Evolutionary conservation across 2,113 vertebrate genomes (phyloP).

Genomic region (Aspidoscelis tigris): DNA sequence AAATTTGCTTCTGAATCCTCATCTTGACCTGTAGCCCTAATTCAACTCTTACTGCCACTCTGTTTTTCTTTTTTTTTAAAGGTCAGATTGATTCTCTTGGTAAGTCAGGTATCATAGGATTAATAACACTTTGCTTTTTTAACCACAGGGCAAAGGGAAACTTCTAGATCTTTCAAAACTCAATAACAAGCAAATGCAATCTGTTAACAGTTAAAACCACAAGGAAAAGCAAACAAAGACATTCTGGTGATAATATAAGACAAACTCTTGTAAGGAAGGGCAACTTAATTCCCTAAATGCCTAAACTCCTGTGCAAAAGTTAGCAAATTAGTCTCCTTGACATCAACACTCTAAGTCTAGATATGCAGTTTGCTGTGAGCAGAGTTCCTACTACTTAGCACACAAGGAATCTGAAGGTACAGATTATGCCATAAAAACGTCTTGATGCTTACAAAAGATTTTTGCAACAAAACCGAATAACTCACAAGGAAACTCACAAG

Average conservation of each 20-base stretch:
- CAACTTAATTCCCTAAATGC: neutral
- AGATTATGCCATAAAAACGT: neutral
- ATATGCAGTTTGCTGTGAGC: neutral
- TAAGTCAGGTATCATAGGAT: no score
- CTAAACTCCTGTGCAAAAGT: neutral
- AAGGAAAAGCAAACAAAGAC: neutral
- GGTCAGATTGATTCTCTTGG: no score
- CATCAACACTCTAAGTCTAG: neutral
- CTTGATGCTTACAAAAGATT: neutral
- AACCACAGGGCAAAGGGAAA: no score
- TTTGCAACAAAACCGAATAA: neutral
- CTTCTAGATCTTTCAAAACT: no score
- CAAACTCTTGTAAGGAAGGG: neutral
- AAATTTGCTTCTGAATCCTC: no score
- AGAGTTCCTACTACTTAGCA: neutral
- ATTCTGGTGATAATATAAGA: neutral
- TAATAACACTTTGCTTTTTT: no score
- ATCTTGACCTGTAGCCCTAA: no score
- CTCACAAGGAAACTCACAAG: slow-evolving; percentile 73
- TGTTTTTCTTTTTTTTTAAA: no score
- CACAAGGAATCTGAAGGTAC: no score
- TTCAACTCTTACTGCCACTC: no score
- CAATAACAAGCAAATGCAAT: no score
- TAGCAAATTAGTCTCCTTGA: neutral
- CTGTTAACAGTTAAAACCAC: no score